phyloP scores from a whole-genome alignment of 2,888 invertebrate species.

The Psylliodes chrysocephalus region DNA sequence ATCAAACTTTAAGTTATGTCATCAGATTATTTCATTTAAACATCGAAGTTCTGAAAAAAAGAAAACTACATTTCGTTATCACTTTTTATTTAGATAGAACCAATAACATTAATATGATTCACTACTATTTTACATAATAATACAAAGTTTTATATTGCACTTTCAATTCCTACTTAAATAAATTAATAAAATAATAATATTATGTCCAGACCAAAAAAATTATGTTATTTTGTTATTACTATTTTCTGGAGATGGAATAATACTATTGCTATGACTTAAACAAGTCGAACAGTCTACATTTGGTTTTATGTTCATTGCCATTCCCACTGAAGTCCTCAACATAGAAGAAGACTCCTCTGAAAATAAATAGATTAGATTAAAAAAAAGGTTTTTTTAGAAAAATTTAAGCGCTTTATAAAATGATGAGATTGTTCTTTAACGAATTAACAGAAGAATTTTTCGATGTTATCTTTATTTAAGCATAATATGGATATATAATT shows the following conservation, averaged over 20 bases:
- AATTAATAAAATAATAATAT: constrained; percentile 9
- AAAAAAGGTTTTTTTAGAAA: background rate
- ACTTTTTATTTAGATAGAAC: constrained; percentile 26
- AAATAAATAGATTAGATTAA: constrained; percentile 34
- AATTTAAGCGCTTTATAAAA: too few relatives aligned
- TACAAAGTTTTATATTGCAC: constrained; percentile 35
- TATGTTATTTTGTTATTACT: constrained; percentile 33
- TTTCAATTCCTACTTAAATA: constrained; percentile 35
- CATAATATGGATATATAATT: too few relatives aligned
- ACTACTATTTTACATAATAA: constrained; percentile 35
- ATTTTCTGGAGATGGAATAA: constrained; percentile 19
- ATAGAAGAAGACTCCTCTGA: constrained; percentile 50
- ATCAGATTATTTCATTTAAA: too few relatives aligned
- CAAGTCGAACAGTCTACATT: constrained; percentile 55
- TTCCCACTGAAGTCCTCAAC: constrained; percentile 47
- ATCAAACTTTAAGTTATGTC: too few relatives aligned
- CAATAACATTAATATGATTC: constrained; percentile 27
- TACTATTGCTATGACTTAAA: constrained; percentile 42
- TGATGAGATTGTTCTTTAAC: too few relatives aligned
- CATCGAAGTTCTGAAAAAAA: too few relatives aligned
- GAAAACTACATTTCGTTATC: too few relatives aligned
- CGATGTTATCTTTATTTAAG: too few relatives aligned
- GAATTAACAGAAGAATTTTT: too few relatives aligned
- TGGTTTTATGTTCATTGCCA: constrained; percentile 52
- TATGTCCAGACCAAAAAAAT: background rate